Conservation (phyloP, 2,797 vertebrate genomes). For the Rhinogobio ventralis region DNA sequence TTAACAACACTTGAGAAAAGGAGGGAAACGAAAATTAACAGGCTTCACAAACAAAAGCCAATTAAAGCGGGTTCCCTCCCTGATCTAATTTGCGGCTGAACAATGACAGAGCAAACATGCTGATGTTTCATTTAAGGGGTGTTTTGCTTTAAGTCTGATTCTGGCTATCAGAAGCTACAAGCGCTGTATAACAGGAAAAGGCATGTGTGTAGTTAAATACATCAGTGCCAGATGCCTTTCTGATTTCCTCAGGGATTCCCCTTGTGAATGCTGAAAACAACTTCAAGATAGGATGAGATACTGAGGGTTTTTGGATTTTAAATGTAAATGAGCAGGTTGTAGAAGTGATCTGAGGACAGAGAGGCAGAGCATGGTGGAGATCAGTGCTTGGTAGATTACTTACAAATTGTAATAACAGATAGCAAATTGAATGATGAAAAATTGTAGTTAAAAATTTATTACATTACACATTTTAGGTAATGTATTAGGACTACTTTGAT, state of each 20-base stretch:
- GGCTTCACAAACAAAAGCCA: slow-evolving; percentile 65
- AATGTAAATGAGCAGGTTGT: neutral
- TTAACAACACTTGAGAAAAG: slow-evolving; percentile 45
- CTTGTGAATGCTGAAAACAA: slow-evolving; percentile 49
- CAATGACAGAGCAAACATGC: slow-evolving; percentile 46
- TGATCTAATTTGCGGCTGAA: slow-evolving; percentile 54
- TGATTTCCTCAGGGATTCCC: slow-evolving; percentile 56
- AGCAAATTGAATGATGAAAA: neutral
- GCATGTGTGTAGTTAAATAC: slow-evolving; percentile 1
- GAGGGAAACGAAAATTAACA: slow-evolving; percentile 63
- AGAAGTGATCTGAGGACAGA: neutral
- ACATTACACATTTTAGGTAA: neutral
- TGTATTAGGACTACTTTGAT: neutral
- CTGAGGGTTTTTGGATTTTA: neutral
- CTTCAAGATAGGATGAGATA: neutral
- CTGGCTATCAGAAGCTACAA: slow-evolving; percentile 41
- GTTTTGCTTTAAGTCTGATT: slow-evolving; percentile 23
- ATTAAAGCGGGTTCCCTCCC: slow-evolving; percentile 55
- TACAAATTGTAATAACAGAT: neutral
- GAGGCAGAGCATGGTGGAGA: neutral
- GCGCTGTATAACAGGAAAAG: slow-evolving; percentile 52
- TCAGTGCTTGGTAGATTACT: neutral
- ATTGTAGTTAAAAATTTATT: neutral
- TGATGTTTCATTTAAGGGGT: slow-evolving; percentile 20
- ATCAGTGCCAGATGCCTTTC: slow-evolving; percentile 48